Conservation (phyloP, 2,797 vertebrate species). For the Rhinella marina region DNA sequence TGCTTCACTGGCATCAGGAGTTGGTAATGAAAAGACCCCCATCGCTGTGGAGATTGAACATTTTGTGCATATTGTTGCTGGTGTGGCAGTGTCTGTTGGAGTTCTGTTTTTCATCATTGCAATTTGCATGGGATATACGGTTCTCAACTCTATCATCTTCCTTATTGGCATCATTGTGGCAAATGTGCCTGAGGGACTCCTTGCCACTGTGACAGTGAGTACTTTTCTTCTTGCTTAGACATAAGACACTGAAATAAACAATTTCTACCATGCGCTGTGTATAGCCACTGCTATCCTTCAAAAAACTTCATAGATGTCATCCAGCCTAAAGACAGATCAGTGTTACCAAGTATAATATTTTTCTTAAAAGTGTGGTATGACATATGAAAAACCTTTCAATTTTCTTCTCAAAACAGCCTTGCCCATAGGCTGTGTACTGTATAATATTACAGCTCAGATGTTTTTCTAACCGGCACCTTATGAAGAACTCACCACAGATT, state of each 20-base stretch:
- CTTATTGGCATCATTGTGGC: constrained; percentile 84
- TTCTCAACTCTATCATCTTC: constrained; percentile 79
- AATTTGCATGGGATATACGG: constrained; percentile 72
- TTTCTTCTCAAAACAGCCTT: not conserved
- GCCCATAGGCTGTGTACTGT: no score
- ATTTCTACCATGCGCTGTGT: not conserved
- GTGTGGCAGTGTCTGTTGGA: constrained; percentile 75
- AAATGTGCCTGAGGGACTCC: constrained; percentile 79
- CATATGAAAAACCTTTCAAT: not conserved
- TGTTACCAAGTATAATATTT: not conserved
- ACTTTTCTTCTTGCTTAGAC: not conserved
- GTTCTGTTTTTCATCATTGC: constrained; percentile 80
- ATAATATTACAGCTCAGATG: not conserved
- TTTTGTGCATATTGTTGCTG: constrained; percentile 79
- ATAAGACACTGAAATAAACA: not conserved
- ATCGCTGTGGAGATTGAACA: constrained; percentile 81
- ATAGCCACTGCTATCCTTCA: no score
- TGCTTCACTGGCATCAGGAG: constrained; percentile 75
- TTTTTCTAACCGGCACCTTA: not conserved
- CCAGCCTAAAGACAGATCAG: not conserved
- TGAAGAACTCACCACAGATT: not conserved
- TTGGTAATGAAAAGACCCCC: constrained; percentile 78
- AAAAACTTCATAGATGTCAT: not conserved
- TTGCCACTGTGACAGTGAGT: constrained; percentile 81
- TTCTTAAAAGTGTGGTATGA: not conserved